These are phyloP conservation scores for Galaxias olidus DNA, from an alignment of 2,797 vertebrate species.

Conservation along the genomic window DNA sequence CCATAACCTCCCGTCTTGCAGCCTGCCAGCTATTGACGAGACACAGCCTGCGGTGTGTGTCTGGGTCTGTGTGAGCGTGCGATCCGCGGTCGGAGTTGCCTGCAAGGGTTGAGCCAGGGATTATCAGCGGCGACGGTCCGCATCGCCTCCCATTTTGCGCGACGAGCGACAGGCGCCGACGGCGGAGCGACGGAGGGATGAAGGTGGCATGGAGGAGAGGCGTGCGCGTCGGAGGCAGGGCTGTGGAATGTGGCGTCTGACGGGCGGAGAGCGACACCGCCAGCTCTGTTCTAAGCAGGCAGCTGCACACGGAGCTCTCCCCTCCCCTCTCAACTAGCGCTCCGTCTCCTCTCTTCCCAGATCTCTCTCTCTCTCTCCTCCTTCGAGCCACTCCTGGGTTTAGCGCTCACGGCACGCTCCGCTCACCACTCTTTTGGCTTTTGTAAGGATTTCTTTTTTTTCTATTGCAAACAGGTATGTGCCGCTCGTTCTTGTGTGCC, in stretches of 20 bases:
- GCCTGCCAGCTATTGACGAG: constrained; percentile 44
- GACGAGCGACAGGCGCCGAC: not conserved
- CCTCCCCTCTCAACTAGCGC: constrained; percentile 26
- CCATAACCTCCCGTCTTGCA: constrained; percentile 22
- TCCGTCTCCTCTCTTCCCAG: constrained; percentile 23
- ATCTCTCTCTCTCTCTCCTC: constrained; percentile 37
- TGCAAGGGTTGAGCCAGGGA: constrained; percentile 18
- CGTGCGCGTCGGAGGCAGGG: constrained; percentile 58
- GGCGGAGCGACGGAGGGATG: constrained; percentile 2
- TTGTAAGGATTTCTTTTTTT: constrained; percentile 45
- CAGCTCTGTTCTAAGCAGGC: constrained; percentile 78
- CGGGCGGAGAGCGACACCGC: constrained; percentile 66
- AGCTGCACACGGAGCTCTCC: constrained; percentile 69
- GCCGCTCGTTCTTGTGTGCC: constrained; percentile 8
- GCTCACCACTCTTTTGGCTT: constrained; percentile 38
- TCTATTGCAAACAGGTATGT: constrained; percentile 71
- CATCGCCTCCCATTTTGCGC: not conserved
- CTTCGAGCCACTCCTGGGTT: constrained; percentile 54
- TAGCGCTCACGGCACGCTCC: constrained; percentile 50
- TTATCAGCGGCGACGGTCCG: not conserved
- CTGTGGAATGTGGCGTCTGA: constrained; percentile 73
- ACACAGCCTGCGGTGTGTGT: constrained; percentile 20
- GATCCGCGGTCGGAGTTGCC: constrained; percentile 17
- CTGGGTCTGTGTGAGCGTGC: not conserved
- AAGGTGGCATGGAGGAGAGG: constrained; percentile 61